Percentiles rank a stretch among this genome's conserved stretches.
Evolutionary conservation across 2,113 vertebrate genomes (phyloP).

Genomic region (Crotalus tigris): DNA sequence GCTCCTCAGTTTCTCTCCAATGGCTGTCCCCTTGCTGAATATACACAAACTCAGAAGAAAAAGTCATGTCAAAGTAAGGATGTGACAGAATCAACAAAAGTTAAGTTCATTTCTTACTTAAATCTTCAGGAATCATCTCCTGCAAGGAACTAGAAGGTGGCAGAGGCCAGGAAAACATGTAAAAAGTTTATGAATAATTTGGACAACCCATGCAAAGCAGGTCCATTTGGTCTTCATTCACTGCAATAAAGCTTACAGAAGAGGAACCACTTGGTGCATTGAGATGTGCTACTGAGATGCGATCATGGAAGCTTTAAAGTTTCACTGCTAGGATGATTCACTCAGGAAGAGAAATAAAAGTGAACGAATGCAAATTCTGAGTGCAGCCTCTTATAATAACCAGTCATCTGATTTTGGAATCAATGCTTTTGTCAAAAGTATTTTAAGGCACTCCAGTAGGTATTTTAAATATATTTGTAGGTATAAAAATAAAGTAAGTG

Average conservation of each 20-base stretch:
- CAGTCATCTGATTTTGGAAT: slow-evolving; percentile 63
- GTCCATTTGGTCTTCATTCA: background rate
- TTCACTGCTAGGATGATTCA: slow-evolving; percentile 30
- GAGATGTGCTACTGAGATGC: background rate
- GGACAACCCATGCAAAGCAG: background rate
- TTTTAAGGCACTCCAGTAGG: slow-evolving; percentile 80
- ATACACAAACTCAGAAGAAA: slow-evolving; percentile 68
- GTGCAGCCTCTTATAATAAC: slow-evolving; percentile 60
- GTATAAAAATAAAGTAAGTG: slow-evolving; percentile 82
- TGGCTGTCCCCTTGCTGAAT: slow-evolving; percentile 72
- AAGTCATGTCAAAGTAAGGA: slow-evolving; percentile 68
- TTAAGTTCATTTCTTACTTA: slow-evolving; percentile 56
- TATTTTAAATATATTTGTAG: slow-evolving; percentile 56
- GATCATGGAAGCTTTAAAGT: slow-evolving; percentile 20
- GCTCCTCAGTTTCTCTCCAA: slow-evolving; percentile 63
- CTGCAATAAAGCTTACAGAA: background rate
- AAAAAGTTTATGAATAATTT: slow-evolving; percentile 25
- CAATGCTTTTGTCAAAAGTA: slow-evolving; percentile 63
- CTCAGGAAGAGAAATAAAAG: slow-evolving; percentile 47
- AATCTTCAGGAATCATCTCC: slow-evolving; percentile 59
- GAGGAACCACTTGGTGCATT: background rate
- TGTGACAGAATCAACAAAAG: slow-evolving; percentile 61
- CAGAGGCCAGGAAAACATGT: slow-evolving; percentile 45
- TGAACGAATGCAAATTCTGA: slow-evolving; percentile 44
- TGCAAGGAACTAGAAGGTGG: slow-evolving; percentile 40